These are phyloP conservation scores for Hylia prasina DNA, from an alignment of 2,113 vertebrate species.

Conservation along the genomic window DNA sequence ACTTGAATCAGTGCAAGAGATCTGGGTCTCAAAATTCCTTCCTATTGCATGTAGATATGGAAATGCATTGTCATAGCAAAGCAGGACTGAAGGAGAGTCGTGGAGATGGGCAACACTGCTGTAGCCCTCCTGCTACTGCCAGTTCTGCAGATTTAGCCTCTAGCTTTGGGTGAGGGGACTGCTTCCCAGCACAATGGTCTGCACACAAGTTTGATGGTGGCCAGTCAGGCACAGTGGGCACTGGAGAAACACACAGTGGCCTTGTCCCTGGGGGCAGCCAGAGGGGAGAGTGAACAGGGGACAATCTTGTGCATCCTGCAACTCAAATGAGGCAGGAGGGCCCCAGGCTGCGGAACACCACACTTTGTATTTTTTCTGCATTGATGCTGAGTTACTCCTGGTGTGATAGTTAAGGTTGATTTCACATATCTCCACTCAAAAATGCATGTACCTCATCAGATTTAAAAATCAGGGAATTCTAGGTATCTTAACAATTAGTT, in stretches of 20 bases:
- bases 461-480: not conserved
- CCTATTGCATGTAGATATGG: not conserved
- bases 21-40: not conserved
- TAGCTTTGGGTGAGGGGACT: not conserved
- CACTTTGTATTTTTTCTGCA: not conserved
- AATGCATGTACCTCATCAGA: fast-evolving
- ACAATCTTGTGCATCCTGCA: fast-evolving
- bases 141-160: not conserved
- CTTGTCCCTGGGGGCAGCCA: fast-evolving
- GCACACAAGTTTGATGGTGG: too few species aligned
- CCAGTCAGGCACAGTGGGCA: not conserved
- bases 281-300: not conserved
- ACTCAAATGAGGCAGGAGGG: fast-evolving
- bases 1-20: not conserved
- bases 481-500: not conserved
- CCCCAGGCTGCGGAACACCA: fast-evolving
- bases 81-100: not conserved
- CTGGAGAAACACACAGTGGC: not conserved
- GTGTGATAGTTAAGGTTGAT: not conserved
- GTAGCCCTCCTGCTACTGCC: not conserved
- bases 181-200: not conserved
- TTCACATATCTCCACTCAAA: not conserved
- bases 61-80: not conserved
- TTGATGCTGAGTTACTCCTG: not conserved
- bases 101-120: not conserved